phyloP scores from a whole-genome alignment of 64 coral and sea anemone species.

The Pocillopora verrucosa region DNA sequence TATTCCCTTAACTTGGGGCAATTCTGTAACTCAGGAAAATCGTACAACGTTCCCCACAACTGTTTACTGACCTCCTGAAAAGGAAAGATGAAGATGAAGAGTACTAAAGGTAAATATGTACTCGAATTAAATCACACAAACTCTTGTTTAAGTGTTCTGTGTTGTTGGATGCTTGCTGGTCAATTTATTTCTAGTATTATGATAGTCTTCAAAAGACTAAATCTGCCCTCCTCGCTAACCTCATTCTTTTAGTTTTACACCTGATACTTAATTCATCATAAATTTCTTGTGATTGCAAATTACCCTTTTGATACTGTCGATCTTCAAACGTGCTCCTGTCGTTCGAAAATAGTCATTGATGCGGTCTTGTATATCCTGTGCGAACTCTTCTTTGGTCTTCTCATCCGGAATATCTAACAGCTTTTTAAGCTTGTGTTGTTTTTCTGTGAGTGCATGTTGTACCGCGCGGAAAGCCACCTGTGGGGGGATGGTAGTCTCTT shows the following conservation, averaged over 20 bases:
- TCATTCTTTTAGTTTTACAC: too few species aligned
- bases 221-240: too few species aligned
- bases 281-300: not conserved
- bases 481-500: not conserved
- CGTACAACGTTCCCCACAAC: constrained; percentile 88
- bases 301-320: constrained; percentile 73
- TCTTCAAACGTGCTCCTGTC: constrained; percentile 65
- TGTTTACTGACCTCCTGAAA: constrained; percentile 70
- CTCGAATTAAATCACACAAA: too few species aligned
- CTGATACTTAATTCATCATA: too few species aligned
- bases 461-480: constrained; percentile 89
- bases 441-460: constrained; percentile 66
- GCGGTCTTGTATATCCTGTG: constrained; percentile 41
- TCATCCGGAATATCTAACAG: constrained; percentile 63
- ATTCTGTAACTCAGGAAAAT: constrained; percentile 86
- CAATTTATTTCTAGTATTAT: too few species aligned
- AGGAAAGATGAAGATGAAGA: not conserved
- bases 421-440: constrained; percentile 58
- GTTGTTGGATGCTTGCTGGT: too few species aligned
- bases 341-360: constrained; percentile 58
- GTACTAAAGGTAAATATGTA: not conserved
- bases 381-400: constrained; percentile 32
- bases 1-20: constrained; percentile 66
- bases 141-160: too few species aligned
- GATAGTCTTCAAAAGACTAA: too few species aligned